Conservation (phyloP, 2,888 invertebrate genomes). For the Andrena flavipes region DNA sequence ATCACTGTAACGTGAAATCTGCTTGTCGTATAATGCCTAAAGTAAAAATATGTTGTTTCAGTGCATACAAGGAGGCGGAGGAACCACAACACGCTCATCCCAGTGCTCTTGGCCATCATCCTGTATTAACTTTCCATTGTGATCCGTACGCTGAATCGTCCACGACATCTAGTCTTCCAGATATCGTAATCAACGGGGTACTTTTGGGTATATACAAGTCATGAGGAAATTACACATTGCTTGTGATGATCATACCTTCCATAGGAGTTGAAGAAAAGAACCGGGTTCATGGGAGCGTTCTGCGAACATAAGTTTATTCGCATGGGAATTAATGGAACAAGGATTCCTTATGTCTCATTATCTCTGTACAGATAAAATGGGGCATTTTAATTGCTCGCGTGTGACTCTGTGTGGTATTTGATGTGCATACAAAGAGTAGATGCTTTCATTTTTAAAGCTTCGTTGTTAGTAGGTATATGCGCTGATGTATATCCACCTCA, state of each 20-base stretch:
- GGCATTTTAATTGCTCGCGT: neutral
- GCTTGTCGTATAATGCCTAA: neutral
- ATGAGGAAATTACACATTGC: constrained; percentile 49
- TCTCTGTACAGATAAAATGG: constrained; percentile 13
- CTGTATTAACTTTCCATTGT: constrained; percentile 81
- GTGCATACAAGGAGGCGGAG: constrained; percentile 66
- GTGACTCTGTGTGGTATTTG: neutral
- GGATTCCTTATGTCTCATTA: neutral
- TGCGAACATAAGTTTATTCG: neutral
- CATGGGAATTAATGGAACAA: constrained; percentile 8
- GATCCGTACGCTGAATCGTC: constrained; percentile 84
- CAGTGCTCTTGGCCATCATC: constrained; percentile 79
- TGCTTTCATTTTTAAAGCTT: constrained; percentile 18
- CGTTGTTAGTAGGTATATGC: neutral
- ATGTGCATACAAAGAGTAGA: neutral
- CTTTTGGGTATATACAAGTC: constrained; percentile 82
- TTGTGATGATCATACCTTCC: neutral
- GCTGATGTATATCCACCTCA: neutral
- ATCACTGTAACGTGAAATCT: too few species aligned
- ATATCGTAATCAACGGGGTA: constrained; percentile 84
- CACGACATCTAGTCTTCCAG: constrained; percentile 81
- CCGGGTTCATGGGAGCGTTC: neutral
- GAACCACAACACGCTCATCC: constrained; percentile 57
- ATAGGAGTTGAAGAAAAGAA: neutral
- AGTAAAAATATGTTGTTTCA: constrained; percentile 60